A percentile compares a stretch with the other conserved stretches of the same genome.
Evolutionary conservation across 2,888 invertebrate species (phyloP).

Genomic region (Notocelia uddmanniana): DNA sequence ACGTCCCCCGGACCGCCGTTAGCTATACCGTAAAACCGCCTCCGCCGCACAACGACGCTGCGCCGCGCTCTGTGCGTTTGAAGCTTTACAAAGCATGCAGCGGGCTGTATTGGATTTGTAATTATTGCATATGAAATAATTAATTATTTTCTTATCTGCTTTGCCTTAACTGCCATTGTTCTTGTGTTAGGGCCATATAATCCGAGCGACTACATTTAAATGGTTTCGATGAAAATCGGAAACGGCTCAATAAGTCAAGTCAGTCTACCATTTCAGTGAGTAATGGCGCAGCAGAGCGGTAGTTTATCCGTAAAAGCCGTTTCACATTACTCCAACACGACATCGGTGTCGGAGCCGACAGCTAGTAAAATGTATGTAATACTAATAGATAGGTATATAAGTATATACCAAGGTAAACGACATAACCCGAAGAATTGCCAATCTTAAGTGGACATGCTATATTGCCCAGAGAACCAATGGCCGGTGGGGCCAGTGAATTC

Average conservation of each 20-base stretch:
- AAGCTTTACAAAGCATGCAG: background rate
- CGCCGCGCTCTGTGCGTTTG: too few species aligned
- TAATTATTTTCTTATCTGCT: too few species aligned
- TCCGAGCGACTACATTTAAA: constrained; percentile 5
- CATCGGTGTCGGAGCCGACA: background rate
- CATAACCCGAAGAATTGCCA: too few species aligned
- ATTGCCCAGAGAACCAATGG: too few species aligned
- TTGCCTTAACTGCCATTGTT: background rate
- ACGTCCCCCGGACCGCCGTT: too few species aligned
- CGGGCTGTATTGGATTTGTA: background rate
- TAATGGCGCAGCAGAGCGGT: constrained; percentile 16
- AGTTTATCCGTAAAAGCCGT: constrained; percentile 5
- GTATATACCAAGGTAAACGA: too few species aligned
- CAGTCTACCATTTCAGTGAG: constrained; percentile 22
- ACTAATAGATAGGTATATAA: background rate
- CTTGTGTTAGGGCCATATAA: background rate
- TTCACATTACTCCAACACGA: background rate
- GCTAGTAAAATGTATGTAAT: background rate
- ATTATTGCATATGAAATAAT: background rate
- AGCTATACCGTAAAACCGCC: too few species aligned
- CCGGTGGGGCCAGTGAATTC: too few species aligned
- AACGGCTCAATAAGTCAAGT: constrained; percentile 36
- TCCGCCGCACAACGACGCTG: too few species aligned
- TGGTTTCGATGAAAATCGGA: constrained; percentile 16
- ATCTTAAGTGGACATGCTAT: too few species aligned